Evolutionary conservation across 2,113 vertebrate genomes (phyloP).

Genomic region (Pelmatolapia mariae): DNA sequence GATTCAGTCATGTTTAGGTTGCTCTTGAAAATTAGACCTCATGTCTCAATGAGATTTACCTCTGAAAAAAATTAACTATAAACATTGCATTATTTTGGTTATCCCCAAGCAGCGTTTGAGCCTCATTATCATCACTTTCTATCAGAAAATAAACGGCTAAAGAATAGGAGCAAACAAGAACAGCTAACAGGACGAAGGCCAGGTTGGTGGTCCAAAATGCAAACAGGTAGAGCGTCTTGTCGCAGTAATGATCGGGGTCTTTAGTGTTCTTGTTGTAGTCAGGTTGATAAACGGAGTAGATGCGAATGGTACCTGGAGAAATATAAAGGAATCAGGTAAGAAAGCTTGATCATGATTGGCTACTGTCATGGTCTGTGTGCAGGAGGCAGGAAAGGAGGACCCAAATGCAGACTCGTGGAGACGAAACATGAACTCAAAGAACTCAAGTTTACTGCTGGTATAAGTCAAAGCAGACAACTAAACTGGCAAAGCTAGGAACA

Average conservation of each 20-base stretch:
- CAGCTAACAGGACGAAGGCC: constrained; percentile 41
- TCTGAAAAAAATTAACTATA: accelerated
- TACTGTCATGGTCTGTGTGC: background rate
- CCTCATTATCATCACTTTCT: accelerated
- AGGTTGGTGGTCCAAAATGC: constrained; percentile 71
- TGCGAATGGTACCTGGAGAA: background rate
- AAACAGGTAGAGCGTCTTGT: constrained; percentile 66
- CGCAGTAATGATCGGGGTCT: constrained; percentile 1
- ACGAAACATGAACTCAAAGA: too few relatives aligned
- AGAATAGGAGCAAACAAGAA: accelerated
- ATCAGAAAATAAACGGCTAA: background rate
- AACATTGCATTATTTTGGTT: background rate
- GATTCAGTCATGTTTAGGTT: background rate
- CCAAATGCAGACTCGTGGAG: too few relatives aligned
- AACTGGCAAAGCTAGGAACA: too few relatives aligned
- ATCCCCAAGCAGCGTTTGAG: background rate
- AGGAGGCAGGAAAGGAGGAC: background rate
- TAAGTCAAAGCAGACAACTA: too few relatives aligned
- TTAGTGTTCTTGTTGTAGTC: constrained; percentile 51
- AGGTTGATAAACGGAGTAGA: constrained; percentile 70
- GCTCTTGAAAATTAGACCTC: accelerated
- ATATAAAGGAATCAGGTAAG: accelerated
- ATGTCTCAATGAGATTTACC: accelerated
- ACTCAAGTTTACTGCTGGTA: too few relatives aligned
- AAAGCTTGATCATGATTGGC: background rate